A percentile compares a stretch with the other conserved stretches of the same genome.
Conservation (phyloP, 2,888 invertebrate species). For the Nemoura dubitans region DNA sequence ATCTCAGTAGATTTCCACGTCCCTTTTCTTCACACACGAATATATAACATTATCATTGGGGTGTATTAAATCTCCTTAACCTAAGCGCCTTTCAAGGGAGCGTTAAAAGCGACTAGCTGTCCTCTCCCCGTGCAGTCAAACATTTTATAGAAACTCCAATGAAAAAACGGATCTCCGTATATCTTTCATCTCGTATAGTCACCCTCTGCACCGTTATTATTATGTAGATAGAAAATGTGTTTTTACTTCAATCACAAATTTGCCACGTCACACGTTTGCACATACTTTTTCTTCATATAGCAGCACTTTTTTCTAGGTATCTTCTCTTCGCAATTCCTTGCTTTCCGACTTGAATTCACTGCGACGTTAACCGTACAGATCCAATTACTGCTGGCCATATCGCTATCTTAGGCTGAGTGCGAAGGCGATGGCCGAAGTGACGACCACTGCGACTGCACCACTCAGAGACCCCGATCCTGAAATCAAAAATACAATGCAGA, state of each 20-base stretch:
- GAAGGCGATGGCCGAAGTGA: background rate
- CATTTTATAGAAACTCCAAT: background rate
- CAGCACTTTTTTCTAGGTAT: background rate
- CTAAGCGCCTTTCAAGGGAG: background rate
- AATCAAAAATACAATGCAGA: background rate
- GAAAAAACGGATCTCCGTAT: background rate
- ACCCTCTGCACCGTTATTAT: background rate
- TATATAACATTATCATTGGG: background rate
- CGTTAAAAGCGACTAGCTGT: background rate
- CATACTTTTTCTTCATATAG: background rate
- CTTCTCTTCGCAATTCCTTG: background rate
- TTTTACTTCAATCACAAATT: background rate
- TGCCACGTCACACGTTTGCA: background rate
- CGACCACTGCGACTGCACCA: background rate
- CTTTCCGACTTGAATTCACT: background rate
- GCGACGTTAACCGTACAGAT: background rate
- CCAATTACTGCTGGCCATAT: background rate
- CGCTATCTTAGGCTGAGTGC: background rate
- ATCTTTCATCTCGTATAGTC: background rate
- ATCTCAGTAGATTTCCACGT: background rate
- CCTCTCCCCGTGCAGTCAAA: background rate
- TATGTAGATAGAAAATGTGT: slow-evolving; percentile 7
- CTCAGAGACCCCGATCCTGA: background rate
- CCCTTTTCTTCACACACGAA: background rate
- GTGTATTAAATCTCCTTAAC: background rate